phyloP scores from a whole-genome alignment of 2,888 invertebrate genomes.

The Coecobrya sp. region DNA sequence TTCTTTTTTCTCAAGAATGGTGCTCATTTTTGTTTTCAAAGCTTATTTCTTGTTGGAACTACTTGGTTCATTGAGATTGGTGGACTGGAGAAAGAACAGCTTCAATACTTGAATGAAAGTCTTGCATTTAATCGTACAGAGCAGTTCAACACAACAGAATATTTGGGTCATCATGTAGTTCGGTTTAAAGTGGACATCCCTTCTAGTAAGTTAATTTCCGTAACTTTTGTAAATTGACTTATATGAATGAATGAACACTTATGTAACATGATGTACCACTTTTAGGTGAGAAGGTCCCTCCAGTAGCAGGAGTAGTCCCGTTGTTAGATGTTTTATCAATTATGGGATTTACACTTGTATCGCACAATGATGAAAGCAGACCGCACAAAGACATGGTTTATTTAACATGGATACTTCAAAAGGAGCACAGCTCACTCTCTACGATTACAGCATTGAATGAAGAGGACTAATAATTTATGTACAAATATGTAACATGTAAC shows the following conservation, averaged over 20 bases:
- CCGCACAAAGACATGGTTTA: conserved; percentile 57
- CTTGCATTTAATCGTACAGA: not conserved
- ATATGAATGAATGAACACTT: too few species aligned
- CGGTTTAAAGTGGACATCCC: conserved; percentile 74
- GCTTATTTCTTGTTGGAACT: conserved; percentile 66
- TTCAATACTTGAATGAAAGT: conserved; percentile 44
- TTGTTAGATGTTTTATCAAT: conserved; percentile 56
- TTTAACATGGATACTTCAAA: conserved; percentile 76
- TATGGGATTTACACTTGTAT: conserved; percentile 66
- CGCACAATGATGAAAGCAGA: conserved; percentile 76
- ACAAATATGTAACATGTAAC: not conserved
- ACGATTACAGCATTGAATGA: not conserved
- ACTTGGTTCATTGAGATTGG: conserved; percentile 76
- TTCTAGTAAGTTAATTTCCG: conserved; percentile 49
- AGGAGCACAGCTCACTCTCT: not conserved
- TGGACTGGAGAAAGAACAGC: conserved; percentile 69
- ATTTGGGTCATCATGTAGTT: conserved; percentile 47
- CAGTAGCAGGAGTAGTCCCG: conserved; percentile 64
- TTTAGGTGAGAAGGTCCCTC: conserved; percentile 71
- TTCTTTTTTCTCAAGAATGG: too few species aligned
- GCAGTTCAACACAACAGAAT: conserved; percentile 43
- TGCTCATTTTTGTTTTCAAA: conserved; percentile 9
- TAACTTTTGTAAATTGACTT: too few species aligned
- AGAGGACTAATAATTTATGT: not conserved
- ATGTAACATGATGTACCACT: too few species aligned